Evolutionary conservation across 2,797 vertebrate species (phyloP), one percentile per base, ranked within the genome.

Genomic region (Aplochiton taeniatus): DNA sequence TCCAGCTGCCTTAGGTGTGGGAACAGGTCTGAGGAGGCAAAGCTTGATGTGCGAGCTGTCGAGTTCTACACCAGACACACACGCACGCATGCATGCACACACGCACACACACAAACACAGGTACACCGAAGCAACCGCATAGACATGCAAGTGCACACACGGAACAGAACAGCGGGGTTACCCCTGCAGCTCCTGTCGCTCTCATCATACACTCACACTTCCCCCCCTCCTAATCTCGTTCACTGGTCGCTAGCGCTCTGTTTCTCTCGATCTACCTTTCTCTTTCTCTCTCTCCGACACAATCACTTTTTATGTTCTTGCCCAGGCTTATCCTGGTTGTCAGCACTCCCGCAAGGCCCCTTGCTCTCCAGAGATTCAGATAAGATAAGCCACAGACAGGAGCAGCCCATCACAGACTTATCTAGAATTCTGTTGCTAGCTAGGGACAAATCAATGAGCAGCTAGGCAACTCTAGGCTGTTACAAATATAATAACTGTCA

Each of bases 361-460:
- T 77, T 66, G 20, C 65, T 78, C 55, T 62, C 53, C 72, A 50
- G 56, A 62, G 57, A 79, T 79, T 72, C 63, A 82, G 74, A 82
- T 79, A 77, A 83, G 74, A 75, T 60, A 66, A 65, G 71, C 18
- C 61, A 43, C 65, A 43, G 14, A 61, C 12, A 72, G 52, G 42
- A 67, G 63, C 57, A 74, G 74, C 76, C 72, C 81, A 87, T 86
- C 76, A 75, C 61, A 79, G 76, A 52, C 53, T 58, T 54, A 78
- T 63, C 62, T 78, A 66, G 65, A 83, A 80, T 18, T 49, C 52
- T 78, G 57, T 73, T 17, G 11, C 61, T 51, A 53, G 66, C 73
- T 77, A 41, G 65, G 68, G 69, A 51, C 53, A 73, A 84, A 86
- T 88, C 80, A 78, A 85, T 86, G 63, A 75, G 65, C 44, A 68